Base-by-base conservation (phyloP, 2,113 vertebrate species). In the Alaudala cheleensis region DNA sequence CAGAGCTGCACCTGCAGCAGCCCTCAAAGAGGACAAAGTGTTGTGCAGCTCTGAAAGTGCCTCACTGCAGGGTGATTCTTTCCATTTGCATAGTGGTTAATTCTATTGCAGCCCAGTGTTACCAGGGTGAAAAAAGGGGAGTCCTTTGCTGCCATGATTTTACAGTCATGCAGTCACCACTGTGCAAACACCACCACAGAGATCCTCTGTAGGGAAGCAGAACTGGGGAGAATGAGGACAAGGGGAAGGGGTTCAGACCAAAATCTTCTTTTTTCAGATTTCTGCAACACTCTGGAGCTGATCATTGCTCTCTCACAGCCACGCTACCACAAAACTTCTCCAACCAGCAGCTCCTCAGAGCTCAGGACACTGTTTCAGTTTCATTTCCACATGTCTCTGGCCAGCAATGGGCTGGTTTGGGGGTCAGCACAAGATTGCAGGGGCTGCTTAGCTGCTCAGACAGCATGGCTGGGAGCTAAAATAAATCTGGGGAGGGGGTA, bases 351-450 rank as follows among this genome's bases (percentile, higher is more conserved):
- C 5, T 56, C 9, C 3, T 29, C 33, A 11, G 25, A 34, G 39
- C 88, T 86, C 47, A 56, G 67, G 51, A 62, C 26, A 23, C 8
- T 31, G 31, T 67, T 74, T 50, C 51, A 22, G 80, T 40, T 93
- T 66, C 39, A 14, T 10, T 31, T 61, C 54, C 0, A 0, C 69
- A 33, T 23, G 14, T 1, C 26, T 50, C 53, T 51, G 25, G 51
- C 40, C 40, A 28, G 51, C 10, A 7, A 8, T 1, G 25, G 26
- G 51, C 33, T 61, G 69, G 6, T 49, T 54, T 57, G 20, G 31
- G 29, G 65, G 29, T 8, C 2, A 2, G 9, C 3, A 6, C 1
- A 0, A 0, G 3, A 39, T 5, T 17, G 2, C 72, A 44, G 24
- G 3, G 21, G 65, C 39, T 74, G 72, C 50, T 86, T 3, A 7